Conservation (phyloP, 2,113 vertebrate species). For the Elachura formosa region DNA sequence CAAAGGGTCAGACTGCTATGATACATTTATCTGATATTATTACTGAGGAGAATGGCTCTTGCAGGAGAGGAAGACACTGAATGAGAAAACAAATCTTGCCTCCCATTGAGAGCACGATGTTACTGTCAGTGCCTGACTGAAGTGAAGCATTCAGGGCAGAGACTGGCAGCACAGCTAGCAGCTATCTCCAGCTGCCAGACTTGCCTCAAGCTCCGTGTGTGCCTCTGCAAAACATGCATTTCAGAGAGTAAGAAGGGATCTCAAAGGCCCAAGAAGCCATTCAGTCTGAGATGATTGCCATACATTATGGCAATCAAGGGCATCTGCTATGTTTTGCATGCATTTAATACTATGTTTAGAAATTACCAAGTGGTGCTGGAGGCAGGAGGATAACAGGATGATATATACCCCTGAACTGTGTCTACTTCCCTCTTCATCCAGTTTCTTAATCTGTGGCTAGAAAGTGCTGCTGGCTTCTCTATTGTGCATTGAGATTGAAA, state of each 20-base stretch:
- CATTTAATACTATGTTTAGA: not conserved
- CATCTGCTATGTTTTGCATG: not conserved
- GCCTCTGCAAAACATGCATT: not conserved
- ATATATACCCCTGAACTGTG: accelerated
- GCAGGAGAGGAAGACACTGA: not conserved
- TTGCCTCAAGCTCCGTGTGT: too few relatives aligned
- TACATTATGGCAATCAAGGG: not conserved
- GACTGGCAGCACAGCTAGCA: not conserved
- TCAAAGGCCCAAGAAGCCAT: not conserved
- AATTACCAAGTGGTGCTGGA: not conserved
- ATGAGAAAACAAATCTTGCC: not conserved
- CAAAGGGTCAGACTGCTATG: not conserved
- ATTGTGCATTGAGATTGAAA: not conserved
- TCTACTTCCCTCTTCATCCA: not conserved
- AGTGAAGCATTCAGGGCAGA: too few relatives aligned
- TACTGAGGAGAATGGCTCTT: not conserved
- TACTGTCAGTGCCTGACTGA: too few relatives aligned
- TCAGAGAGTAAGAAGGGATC: not conserved
- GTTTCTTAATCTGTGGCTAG: not conserved
- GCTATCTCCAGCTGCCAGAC: not conserved
- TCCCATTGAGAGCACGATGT: accelerated
- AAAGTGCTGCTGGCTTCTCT: not conserved
- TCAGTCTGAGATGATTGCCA: not conserved
- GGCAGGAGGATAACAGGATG: not conserved
- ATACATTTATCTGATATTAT: not conserved